Evolutionary conservation across 1,140 invertebrate genomes (phyloP).

Genomic region (Drosophila auraria): DNA sequence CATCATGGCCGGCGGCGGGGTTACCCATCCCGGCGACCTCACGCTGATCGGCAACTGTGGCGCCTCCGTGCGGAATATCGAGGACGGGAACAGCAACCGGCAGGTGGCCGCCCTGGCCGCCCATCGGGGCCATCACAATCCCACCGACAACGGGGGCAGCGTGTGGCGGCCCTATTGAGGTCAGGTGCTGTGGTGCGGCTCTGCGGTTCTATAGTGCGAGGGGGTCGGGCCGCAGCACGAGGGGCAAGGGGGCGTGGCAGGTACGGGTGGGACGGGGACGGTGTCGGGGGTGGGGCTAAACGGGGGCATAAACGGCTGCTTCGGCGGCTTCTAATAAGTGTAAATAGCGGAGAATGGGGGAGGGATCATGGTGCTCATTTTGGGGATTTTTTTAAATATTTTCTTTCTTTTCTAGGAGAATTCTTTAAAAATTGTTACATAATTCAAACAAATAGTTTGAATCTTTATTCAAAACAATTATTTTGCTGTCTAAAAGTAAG

Average conservation of each 20-base stretch:
- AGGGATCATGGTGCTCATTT: neutral
- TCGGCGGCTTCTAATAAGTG: conserved; percentile 43
- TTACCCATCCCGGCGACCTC: conserved; percentile 86
- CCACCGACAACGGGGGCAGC: conserved; percentile 88
- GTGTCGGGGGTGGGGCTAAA: conserved; percentile 15
- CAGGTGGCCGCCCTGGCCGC: conserved; percentile 86
- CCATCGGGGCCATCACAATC: conserved; percentile 88
- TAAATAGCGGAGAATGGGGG: conserved; percentile 11
- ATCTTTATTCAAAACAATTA: no score
- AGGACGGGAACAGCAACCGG: conserved; percentile 85
- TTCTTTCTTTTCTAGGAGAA: no score
- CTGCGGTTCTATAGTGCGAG: conserved; percentile 84
- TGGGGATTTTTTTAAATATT: neutral
- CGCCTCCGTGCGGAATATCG: conserved; percentile 87
- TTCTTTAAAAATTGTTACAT: no score
- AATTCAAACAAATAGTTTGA: no score
- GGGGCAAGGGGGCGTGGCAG: conserved; percentile 20
- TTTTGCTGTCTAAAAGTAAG: neutral
- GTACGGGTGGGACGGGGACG: conserved; percentile 7
- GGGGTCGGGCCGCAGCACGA: conserved; percentile 73
- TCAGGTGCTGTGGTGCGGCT: conserved; percentile 85
- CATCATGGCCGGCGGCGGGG: conserved; percentile 85
- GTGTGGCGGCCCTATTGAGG: conserved; percentile 88
- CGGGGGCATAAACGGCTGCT: conserved; percentile 20
- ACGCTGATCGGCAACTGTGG: conserved; percentile 88